Percentiles rank a stretch among this genome's conserved stretches.
These are phyloP conservation scores for Manacus vitellinus DNA, from an alignment of 2,113 vertebrate species.

Conservation along the genomic window DNA sequence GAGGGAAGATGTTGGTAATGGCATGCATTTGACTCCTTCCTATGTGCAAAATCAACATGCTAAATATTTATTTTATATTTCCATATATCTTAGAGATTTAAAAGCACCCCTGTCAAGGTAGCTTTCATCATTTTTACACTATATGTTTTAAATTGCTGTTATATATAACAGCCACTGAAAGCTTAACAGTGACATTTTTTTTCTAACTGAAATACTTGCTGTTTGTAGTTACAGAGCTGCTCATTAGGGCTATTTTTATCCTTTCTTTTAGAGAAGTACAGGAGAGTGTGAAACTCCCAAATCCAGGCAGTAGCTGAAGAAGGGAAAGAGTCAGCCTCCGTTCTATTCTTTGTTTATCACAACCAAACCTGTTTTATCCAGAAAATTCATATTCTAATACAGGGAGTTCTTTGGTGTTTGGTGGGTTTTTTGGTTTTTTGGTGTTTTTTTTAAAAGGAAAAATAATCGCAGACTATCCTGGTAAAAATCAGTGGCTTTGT, in stretches of 20 bases:
- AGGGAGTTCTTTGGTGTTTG: neutral
- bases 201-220: slow-evolving; percentile 50
- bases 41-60: slow-evolving; percentile 38
- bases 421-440: neutral
- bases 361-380: neutral
- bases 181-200: slow-evolving; percentile 39
- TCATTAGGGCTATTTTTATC: slow-evolving; percentile 63
- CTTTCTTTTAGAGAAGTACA: slow-evolving; percentile 14
- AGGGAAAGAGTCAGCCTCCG: neutral
- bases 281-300: neutral
- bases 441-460: neutral
- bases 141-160: slow-evolving; percentile 51
- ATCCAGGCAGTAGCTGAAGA: neutral
- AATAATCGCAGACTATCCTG: neutral
- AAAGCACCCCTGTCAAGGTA: slow-evolving; percentile 37
- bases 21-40: neutral
- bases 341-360: neutral
- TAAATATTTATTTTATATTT: slow-evolving; percentile 63
- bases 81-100: slow-evolving; percentile 26
- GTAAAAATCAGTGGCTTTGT: neutral
- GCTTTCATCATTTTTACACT: slow-evolving; percentile 43
- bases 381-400: neutral
- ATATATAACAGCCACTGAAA: slow-evolving; percentile 35
- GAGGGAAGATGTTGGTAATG: neutral
- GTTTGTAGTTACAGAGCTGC: slow-evolving; percentile 38